Base-by-base conservation (phyloP, 2,888 invertebrate genomes). In the Tortricodes alternella region DNA sequence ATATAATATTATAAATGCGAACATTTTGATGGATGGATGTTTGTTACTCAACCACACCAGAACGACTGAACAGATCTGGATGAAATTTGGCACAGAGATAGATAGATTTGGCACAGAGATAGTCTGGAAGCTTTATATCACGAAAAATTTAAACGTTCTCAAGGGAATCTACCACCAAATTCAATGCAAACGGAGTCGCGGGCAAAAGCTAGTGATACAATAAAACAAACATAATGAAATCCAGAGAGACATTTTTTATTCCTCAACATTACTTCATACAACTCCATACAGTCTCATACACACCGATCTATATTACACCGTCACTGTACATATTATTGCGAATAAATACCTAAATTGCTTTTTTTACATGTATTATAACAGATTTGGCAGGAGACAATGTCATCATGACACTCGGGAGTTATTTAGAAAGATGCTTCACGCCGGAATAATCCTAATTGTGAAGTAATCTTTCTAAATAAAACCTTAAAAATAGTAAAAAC, bases 201-300 rank as follows among this genome's bases (percentile, higher is more conserved):
- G n/a, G n/a, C 24, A 24, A 24, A 24, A 8, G 5, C 37, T 3
- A n/a, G n/a, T n/a, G n/a, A n/a, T n/a, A n/a, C n/a, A 76, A 70
- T 73, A 67, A 80, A 80, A 78, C 70, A 71, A 73, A 76, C 61
- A 64, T 53, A 59, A 68, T 62, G 73, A 73, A 80, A 76, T 86
- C 76, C 82, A 82, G 80, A 84, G 82, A 85, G 84, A 87, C 83
- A 83, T 85, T 64, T 83, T 86, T 87, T 80, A 85, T 88, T 87
- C 75, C 71, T 85, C 81, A 77, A 78, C 76, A 78, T 75, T 69
- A 68, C 68, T 78, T 73, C 80, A 76, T 80, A 85, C 83, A 83
- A 73, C 73, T 74, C 65, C 76, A 73, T 74, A 74, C 75, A 71
- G 64, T 76, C 76, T 77, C 82, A 73, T 79, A 82, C 86, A 85